Conservation (phyloP, 2,797 vertebrate genomes). For the Sparidentex hasta region DNA sequence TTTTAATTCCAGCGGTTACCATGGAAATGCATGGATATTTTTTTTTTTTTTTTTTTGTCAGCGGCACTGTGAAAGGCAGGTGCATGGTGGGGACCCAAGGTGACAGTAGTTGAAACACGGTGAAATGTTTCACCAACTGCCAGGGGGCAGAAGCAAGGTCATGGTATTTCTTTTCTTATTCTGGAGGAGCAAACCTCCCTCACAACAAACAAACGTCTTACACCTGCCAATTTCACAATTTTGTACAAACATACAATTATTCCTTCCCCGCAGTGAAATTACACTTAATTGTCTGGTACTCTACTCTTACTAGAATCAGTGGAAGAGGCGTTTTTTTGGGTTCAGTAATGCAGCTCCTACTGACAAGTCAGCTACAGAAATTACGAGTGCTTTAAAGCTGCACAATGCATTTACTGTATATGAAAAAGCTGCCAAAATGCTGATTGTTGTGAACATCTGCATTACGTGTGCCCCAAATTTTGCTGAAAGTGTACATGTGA, state of each 20-base stretch:
- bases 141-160: slow-evolving; percentile 72
- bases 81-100: slow-evolving; percentile 76
- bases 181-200: slow-evolving; percentile 41
- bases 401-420: too few relatives aligned
- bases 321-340: slow-evolving; percentile 13
- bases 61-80: slow-evolving; percentile 70
- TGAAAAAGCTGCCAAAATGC: neutral
- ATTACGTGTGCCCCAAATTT: neutral
- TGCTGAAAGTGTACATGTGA: slow-evolving; percentile 1
- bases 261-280: slow-evolving; percentile 9
- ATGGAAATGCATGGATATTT: slow-evolving; percentile 68
- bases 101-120: slow-evolving; percentile 77
- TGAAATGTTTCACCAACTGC: slow-evolving; percentile 74
- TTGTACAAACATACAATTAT: slow-evolving; percentile 24
- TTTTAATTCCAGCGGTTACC: slow-evolving; percentile 82
- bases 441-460: neutral
- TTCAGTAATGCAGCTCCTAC: slow-evolving; percentile 29
- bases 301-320: slow-evolving; percentile 14
- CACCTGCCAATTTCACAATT: neutral
- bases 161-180: slow-evolving; percentile 55
- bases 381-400: neutral
- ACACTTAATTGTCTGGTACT: neutral
- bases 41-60: slow-evolving; percentile 44
- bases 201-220: slow-evolving; percentile 23
- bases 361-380: neutral